These are phyloP conservation scores for Myotis brandtii DNA, from an alignment of 2,113 vertebrate genomes.

Conservation along the genomic window DNA sequence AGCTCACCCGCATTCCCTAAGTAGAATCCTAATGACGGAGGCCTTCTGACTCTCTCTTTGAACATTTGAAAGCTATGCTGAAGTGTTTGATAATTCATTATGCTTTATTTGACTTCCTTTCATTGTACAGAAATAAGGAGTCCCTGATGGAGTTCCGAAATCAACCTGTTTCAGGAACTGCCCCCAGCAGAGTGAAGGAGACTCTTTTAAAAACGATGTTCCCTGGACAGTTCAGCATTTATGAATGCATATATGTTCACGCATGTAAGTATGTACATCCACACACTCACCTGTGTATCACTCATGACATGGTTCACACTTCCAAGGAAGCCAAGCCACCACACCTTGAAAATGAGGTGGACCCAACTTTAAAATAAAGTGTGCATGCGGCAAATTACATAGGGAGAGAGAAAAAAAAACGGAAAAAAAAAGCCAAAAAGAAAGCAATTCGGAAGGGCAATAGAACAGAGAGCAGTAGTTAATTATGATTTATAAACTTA, in stretches of 20 bases:
- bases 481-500: conserved; percentile 85
- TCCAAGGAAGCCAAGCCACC: neutral
- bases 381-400: neutral
- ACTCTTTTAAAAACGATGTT: neutral
- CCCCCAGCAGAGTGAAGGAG: neutral
- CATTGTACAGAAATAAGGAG: conserved; percentile 76
- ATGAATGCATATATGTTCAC: neutral
- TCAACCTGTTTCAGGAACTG: neutral
- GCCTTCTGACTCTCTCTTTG: conserved; percentile 76
- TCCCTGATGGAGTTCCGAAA: conserved; percentile 53
- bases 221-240: neutral
- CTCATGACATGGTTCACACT: neutral
- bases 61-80: conserved; percentile 75
- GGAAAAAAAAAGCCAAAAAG: conserved; percentile 48
- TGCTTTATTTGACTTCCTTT: conserved; percentile 78
- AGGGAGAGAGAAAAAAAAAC: neutral
- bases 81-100: conserved; percentile 77
- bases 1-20: conserved; percentile 75
- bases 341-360: neutral
- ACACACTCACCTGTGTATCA: neutral
- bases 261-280: neutral
- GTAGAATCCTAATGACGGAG: conserved; percentile 76
- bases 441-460: conserved; percentile 78
- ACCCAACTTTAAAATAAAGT: conserved; percentile 52
- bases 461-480: conserved; percentile 77